These are phyloP conservation scores for Escarpia spicata DNA, from an alignment of 2,888 invertebrate genomes.

Conservation along the genomic window DNA sequence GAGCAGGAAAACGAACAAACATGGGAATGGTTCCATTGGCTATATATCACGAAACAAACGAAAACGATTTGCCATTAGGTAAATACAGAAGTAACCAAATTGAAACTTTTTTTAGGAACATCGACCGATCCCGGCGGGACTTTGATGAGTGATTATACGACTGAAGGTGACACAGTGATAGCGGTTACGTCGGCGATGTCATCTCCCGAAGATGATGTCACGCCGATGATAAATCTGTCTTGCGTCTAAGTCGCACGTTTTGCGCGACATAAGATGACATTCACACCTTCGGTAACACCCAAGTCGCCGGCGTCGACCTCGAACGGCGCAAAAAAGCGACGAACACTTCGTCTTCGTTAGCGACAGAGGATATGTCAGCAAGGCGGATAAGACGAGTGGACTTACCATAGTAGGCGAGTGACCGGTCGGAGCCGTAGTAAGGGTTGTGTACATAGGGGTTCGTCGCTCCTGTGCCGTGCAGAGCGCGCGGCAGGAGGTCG, in stretches of 20 bases:
- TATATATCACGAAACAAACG: neutral
- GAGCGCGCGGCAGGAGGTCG: neutral
- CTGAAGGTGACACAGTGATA: neutral
- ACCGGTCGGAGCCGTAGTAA: neutral
- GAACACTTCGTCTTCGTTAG: neutral
- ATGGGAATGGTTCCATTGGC: neutral
- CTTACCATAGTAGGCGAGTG: slow-evolving; percentile 13
- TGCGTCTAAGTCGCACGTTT: neutral
- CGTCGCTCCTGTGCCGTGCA: slow-evolving; percentile 5
- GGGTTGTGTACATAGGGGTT: neutral
- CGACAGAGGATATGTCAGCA: neutral
- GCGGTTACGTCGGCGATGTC: slow-evolving; percentile 1
- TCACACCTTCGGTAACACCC: neutral
- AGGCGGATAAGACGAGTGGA: neutral
- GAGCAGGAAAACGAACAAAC: neutral
- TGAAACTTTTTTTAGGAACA: neutral
- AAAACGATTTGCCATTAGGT: neutral
- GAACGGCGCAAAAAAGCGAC: neutral
- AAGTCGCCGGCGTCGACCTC: neutral
- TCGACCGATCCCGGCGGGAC: neutral
- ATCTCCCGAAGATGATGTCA: neutral
- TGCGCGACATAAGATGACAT: neutral
- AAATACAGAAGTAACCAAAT: neutral
- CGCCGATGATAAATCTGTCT: slow-evolving; percentile 9
- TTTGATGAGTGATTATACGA: neutral